Conservation (phyloP, 2,113 vertebrate species). For the Camelus bactrianus region DNA sequence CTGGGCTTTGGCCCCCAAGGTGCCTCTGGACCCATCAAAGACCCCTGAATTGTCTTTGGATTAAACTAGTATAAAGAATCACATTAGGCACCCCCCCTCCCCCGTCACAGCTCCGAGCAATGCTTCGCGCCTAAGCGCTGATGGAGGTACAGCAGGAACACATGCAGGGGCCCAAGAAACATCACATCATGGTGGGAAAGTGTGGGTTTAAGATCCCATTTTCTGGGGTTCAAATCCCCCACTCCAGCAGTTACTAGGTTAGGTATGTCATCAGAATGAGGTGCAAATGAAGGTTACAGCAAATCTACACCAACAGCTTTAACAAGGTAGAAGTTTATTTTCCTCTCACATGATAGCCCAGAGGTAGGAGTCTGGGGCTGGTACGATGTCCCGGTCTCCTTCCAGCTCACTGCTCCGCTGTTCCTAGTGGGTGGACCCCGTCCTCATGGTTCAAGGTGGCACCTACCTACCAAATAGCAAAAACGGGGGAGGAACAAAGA, state of each 20-base stretch:
- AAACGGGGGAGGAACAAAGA: neutral
- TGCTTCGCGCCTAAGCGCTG: neutral
- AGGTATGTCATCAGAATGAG: neutral
- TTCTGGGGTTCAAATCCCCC: neutral
- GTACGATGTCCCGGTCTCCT: neutral
- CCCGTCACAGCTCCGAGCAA: neutral
- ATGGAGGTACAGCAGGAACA: too few species aligned
- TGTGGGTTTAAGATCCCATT: neutral
- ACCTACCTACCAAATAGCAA: neutral
- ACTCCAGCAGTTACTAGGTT: neutral
- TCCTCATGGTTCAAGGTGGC: neutral
- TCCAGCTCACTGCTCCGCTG: neutral
- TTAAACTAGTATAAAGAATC: neutral
- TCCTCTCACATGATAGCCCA: neutral
- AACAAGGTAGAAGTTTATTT: neutral
- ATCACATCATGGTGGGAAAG: neutral
- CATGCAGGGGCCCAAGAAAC: neutral
- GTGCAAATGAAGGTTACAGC: neutral
- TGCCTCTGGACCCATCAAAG: neutral
- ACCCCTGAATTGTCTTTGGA: neutral
- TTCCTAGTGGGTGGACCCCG: neutral
- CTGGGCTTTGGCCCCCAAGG: neutral
- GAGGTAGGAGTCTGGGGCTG: neutral
- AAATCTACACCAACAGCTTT: neutral
- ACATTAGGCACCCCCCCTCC: neutral